These are phyloP conservation scores for Salvelinus namaycush DNA, from an alignment of 2,113 vertebrate genomes.

Conservation along the genomic window DNA sequence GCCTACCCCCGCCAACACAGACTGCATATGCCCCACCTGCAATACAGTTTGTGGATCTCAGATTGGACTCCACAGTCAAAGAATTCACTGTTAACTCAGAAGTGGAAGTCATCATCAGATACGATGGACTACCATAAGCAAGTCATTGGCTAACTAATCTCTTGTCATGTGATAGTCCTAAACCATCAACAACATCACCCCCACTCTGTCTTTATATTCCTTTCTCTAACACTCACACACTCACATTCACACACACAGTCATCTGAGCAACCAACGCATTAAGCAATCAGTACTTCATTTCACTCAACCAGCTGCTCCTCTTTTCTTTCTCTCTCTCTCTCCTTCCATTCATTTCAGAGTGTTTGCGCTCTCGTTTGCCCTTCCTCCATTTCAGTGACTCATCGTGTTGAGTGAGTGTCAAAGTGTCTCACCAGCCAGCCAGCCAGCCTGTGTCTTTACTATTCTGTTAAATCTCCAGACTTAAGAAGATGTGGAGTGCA, in stretches of 20 bases:
- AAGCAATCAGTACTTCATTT: constrained; percentile 40
- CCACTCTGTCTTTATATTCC: too few relatives aligned
- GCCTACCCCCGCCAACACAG: too few relatives aligned
- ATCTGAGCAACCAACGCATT: neutral
- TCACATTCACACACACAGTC: too few relatives aligned
- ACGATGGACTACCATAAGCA: too few relatives aligned
- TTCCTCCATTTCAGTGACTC: constrained; percentile 16
- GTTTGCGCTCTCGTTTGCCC: neutral
- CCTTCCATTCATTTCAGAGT: constrained; percentile 35
- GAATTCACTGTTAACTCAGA: too few relatives aligned
- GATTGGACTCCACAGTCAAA: too few relatives aligned
- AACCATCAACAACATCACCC: neutral
- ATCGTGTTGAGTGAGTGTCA: constrained; percentile 40
- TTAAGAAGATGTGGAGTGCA: constrained; percentile 65
- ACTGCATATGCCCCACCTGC: too few relatives aligned
- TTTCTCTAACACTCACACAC: neutral
- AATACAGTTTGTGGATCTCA: too few relatives aligned
- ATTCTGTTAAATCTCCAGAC: constrained; percentile 54
- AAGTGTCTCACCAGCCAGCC: constrained; percentile 40
- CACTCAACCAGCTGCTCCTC: constrained; percentile 34
- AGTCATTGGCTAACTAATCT: neutral
- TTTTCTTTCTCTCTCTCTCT: neutral
- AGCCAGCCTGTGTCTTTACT: constrained; percentile 30
- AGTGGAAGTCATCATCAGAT: too few relatives aligned
- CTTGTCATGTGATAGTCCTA: neutral